Conservation (phyloP, 2,797 vertebrate species). For the Sphaeramia orbicularis region DNA sequence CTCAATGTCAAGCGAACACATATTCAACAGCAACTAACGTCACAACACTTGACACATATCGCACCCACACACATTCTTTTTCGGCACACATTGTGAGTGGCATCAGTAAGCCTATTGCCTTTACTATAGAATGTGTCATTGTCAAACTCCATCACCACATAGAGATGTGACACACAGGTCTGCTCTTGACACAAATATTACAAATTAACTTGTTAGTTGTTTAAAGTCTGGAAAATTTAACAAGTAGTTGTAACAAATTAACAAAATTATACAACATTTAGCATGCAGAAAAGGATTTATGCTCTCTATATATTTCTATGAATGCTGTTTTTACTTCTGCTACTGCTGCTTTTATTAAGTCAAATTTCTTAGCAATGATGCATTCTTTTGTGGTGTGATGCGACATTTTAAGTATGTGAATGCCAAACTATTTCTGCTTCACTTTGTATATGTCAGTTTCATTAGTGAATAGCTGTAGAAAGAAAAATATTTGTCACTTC, state of each 20-base stretch:
- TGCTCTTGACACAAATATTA: background rate
- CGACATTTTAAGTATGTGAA: too few species aligned
- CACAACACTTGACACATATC: slow-evolving; percentile 70
- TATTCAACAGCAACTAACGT: slow-evolving; percentile 69
- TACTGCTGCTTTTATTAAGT: too few species aligned
- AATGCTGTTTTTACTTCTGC: too few species aligned
- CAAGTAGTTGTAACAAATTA: background rate
- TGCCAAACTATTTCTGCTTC: too few species aligned
- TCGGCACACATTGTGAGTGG: slow-evolving; percentile 49
- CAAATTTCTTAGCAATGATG: too few species aligned
- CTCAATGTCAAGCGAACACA: slow-evolving; percentile 72
- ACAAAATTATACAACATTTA: background rate
- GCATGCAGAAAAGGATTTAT: too few species aligned
- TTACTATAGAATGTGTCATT: slow-evolving; percentile 57
- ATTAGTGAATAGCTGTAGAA: too few species aligned
- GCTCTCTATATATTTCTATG: too few species aligned
- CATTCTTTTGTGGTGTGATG: too few species aligned
- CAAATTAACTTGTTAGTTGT: background rate
- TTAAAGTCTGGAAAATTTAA: background rate
- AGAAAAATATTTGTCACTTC: too few species aligned
- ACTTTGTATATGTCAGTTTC: too few species aligned
- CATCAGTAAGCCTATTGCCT: slow-evolving; percentile 43
- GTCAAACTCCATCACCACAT: slow-evolving; percentile 43
- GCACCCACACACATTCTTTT: slow-evolving; percentile 61
- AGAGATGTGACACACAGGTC: slow-evolving; percentile 27